Evolutionary conservation across 1,140 invertebrate species (phyloP).

Genomic region (Scaptomyza pallida): DNA sequence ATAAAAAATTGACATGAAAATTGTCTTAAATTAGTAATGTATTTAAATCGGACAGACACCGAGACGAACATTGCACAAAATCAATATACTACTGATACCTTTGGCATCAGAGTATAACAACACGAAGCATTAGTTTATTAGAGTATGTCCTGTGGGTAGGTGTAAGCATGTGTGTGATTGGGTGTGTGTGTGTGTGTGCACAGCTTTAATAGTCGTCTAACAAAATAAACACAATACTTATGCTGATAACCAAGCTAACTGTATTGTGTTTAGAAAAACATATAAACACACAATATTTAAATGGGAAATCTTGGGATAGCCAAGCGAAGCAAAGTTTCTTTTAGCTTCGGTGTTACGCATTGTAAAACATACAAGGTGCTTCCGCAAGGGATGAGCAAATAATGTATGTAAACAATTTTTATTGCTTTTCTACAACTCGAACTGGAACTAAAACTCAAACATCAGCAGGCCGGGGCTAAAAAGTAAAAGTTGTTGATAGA

Average conservation of each 20-base stretch:
- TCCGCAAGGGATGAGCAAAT: conserved; percentile 74
- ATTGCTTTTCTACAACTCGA: conserved; percentile 72
- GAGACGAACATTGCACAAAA: too few species aligned
- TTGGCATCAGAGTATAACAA: too few species aligned
- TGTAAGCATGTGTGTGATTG: conserved; percentile 14
- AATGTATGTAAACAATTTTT: conserved; percentile 83
- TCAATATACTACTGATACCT: too few species aligned
- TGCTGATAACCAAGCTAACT: conserved; percentile 37
- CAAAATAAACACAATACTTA: conserved; percentile 43
- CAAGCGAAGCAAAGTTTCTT: conserved; percentile 1
- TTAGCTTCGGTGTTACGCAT: conserved; percentile 11
- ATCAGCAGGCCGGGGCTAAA: conserved; percentile 49
- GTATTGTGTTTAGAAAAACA: conserved; percentile 59
- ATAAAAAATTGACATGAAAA: too few species aligned
- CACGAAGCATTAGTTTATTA: conserved; percentile 79
- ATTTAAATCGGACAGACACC: too few species aligned
- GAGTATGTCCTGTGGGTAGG: conserved; percentile 25
- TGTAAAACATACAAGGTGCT: conserved; percentile 75
- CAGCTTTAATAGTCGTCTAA: conserved; percentile 42
- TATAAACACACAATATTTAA: conserved; percentile 46
- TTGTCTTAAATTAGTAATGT: too few species aligned
- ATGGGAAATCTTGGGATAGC: conserved; percentile 58
- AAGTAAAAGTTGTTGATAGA: conserved; percentile 82
- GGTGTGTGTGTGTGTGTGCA: conserved; percentile 30
- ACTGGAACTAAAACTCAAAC: conserved; percentile 23